Conservation (phyloP, 1,140 invertebrate genomes). For the Cotesia glomerata region DNA sequence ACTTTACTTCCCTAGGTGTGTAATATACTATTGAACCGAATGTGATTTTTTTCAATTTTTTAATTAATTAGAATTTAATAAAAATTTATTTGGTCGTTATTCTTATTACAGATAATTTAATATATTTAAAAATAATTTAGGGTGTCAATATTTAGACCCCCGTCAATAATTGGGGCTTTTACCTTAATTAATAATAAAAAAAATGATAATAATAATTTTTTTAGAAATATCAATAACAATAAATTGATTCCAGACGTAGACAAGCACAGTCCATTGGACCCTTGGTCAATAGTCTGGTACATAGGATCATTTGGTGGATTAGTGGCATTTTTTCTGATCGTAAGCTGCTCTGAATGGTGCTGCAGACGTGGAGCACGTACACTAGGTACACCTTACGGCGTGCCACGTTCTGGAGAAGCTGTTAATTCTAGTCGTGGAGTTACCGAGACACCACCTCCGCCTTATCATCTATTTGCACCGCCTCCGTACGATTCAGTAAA, state of each 20-base stretch:
- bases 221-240: background rate
- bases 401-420: constrained; percentile 39
- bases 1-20: too few relatives aligned
- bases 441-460: constrained; percentile 64
- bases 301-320: constrained; percentile 68
- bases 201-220: background rate
- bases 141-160: too few relatives aligned
- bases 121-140: too few relatives aligned
- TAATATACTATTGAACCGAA: too few relatives aligned
- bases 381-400: constrained; percentile 40
- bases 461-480: constrained; percentile 68
- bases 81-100: too few relatives aligned
- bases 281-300: constrained; percentile 69
- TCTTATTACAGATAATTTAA: too few relatives aligned
- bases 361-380: constrained; percentile 54
- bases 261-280: constrained; percentile 56
- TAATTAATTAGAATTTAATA: too few relatives aligned
- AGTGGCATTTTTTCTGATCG: constrained; percentile 67
- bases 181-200: too few relatives aligned
- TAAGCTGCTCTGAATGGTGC: constrained; percentile 70
- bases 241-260: constrained; percentile 41
- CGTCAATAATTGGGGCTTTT: too few relatives aligned
- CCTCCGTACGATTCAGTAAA: constrained; percentile 67
- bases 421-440: constrained; percentile 36
- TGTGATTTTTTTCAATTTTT: too few relatives aligned